Evolutionary conservation across 1,140 invertebrate genomes (phyloP).

Genomic region (Anadara kagoshimensis): DNA sequence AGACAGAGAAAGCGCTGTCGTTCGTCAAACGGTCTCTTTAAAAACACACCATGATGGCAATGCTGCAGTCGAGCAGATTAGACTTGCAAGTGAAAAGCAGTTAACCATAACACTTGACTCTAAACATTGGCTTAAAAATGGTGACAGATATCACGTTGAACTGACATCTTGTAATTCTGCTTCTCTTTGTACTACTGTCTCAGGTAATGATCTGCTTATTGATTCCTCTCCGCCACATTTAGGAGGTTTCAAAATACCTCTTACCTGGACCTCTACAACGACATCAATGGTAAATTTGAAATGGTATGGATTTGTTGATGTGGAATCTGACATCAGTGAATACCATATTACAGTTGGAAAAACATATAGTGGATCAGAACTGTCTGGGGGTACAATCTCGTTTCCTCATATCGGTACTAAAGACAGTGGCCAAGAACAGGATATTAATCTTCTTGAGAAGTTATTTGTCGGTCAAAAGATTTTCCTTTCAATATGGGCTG

Average conservation of each 20-base stretch:
- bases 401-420: not conserved
- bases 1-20: slow-evolving; percentile 51
- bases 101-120: slow-evolving; percentile 1
- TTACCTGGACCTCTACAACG: not conserved
- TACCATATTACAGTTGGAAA: slow-evolving; percentile 15
- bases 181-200: slow-evolving; percentile 10
- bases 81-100: slow-evolving; percentile 17
- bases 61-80: slow-evolving; percentile 13
- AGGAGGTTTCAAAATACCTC: slow-evolving; percentile 23
- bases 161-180: slow-evolving; percentile 34
- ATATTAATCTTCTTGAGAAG: not conserved
- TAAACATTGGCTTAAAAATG: not conserved
- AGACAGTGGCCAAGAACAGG: not conserved
- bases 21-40: slow-evolving; percentile 36
- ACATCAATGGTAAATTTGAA: not conserved
- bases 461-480: not conserved
- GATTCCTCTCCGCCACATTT: slow-evolving; percentile 36
- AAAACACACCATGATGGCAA: slow-evolving; percentile 42
- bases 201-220: slow-evolving; percentile 8
- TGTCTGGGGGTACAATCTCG: not conserved
- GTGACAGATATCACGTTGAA: slow-evolving; percentile 12
- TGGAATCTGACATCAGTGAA: slow-evolving; percentile 15
- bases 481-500: slow-evolving; percentile 21
- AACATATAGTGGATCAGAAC: slow-evolving; percentile 38
- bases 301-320: slow-evolving; percentile 32